Conservation (phyloP, 1,140 invertebrate species). For the Eubasilissa regina region DNA sequence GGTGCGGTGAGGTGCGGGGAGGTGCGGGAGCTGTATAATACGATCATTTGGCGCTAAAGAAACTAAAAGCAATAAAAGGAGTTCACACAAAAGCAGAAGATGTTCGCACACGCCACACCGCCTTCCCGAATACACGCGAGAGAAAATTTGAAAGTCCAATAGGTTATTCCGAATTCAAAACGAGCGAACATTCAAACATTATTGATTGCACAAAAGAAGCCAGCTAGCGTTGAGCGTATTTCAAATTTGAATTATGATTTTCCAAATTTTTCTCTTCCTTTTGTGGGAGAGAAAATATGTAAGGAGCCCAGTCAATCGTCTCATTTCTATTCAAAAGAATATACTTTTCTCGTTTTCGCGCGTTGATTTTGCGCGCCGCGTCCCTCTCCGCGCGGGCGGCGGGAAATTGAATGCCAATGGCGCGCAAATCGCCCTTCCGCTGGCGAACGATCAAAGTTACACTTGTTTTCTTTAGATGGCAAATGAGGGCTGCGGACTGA, state of each 20-base stretch:
- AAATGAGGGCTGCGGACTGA: slow-evolving; percentile 1
- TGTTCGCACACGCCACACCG: slow-evolving; percentile 48
- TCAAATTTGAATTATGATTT: slow-evolving; percentile 61
- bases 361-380: slow-evolving; percentile 10
- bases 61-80: slow-evolving; percentile 47
- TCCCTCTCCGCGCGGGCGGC: slow-evolving; percentile 16
- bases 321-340: slow-evolving; percentile 51
- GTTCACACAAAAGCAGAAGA: slow-evolving; percentile 53
- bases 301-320: slow-evolving; percentile 55
- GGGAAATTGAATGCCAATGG: slow-evolving; percentile 60
- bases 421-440: slow-evolving; percentile 60
- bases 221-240: slow-evolving; percentile 61
- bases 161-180: slow-evolving; percentile 56
- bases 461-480: slow-evolving; percentile 54
- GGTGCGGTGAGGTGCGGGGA: not conserved
- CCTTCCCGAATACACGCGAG: slow-evolving; percentile 38
- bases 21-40: not conserved
- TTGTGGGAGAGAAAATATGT: slow-evolving; percentile 59
- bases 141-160: slow-evolving; percentile 60
- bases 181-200: slow-evolving; percentile 57
- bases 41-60: slow-evolving; percentile 30
- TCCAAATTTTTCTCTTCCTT: slow-evolving; percentile 54
- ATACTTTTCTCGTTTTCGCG: slow-evolving; percentile 17
- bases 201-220: slow-evolving; percentile 62
- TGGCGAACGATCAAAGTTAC: slow-evolving; percentile 57